Conservation (phyloP, 2,797 vertebrate species). For the Chelonia mydas region DNA sequence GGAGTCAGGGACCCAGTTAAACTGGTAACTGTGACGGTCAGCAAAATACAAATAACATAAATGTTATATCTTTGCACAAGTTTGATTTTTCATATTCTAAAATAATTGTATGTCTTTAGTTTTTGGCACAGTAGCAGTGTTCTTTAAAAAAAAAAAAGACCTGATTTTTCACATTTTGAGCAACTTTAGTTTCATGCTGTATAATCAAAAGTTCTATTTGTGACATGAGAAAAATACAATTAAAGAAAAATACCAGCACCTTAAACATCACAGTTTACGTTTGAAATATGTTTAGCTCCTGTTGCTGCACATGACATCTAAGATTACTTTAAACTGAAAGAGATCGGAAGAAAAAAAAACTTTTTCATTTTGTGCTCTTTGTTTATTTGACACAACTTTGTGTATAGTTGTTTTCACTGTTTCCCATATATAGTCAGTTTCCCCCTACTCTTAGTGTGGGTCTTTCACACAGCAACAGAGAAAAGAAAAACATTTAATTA, state of each 20-base stretch:
- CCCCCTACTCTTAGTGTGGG: constrained; percentile 42
- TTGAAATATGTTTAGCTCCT: neutral
- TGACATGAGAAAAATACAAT: neutral
- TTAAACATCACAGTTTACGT: neutral
- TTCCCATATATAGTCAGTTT: neutral
- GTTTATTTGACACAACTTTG: neutral
- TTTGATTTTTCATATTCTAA: neutral
- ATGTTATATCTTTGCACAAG: neutral
- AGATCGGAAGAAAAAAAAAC: neutral
- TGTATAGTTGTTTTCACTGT: constrained; percentile 26
- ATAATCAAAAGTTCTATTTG: neutral
- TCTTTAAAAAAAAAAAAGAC: too few species aligned
- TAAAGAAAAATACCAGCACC: neutral
- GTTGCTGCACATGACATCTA: neutral
- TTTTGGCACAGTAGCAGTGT: neutral
- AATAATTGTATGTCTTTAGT: neutral
- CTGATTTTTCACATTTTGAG: neutral
- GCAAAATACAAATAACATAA: neutral
- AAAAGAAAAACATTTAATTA: neutral
- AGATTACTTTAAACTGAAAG: neutral
- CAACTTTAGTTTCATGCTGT: neutral
- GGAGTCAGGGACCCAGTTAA: neutral
- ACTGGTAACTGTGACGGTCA: neutral
- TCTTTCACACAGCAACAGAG: constrained; percentile 2
- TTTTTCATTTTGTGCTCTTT: neutral